phyloP scores from a whole-genome alignment of 2,888 invertebrate species.

The Pimpla rufipes region DNA sequence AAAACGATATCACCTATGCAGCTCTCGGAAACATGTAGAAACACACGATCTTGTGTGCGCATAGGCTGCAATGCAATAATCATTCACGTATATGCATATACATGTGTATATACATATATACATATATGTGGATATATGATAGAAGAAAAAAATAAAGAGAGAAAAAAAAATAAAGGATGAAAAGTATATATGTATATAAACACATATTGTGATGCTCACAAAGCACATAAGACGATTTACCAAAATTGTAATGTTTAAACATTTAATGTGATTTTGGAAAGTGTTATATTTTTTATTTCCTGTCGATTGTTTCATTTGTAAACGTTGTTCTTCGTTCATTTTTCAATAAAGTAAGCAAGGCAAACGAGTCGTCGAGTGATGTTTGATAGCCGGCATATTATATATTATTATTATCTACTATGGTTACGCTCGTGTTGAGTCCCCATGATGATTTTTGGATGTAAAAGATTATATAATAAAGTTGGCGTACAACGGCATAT shows the following conservation, averaged over 20 bases:
- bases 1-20: slow-evolving; percentile 75
- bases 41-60: slow-evolving; percentile 82
- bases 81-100: slow-evolving; percentile 43
- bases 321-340: slow-evolving; percentile 85
- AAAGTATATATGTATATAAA: slow-evolving; percentile 71
- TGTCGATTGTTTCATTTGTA: slow-evolving; percentile 85
- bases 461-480: slow-evolving; percentile 30
- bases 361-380: slow-evolving; percentile 42
- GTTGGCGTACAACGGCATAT: not conserved
- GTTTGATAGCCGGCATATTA: slow-evolving; percentile 3
- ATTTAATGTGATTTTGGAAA: slow-evolving; percentile 85
- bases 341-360: slow-evolving; percentile 84
- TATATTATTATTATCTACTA: not conserved
- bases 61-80: slow-evolving; percentile 84
- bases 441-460: slow-evolving; percentile 4
- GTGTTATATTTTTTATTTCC: slow-evolving; percentile 85
- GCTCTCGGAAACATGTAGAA: slow-evolving; percentile 77
- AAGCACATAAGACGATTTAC: slow-evolving; percentile 82
- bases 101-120: slow-evolving; percentile 62
- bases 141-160: not conserved
- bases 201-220: slow-evolving; percentile 84
- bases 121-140: slow-evolving; percentile 55
- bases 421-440: not conserved
- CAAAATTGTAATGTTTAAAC: slow-evolving; percentile 79
- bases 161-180: not conserved